Percentiles rank a stretch among this genome's conserved stretches.
These are phyloP conservation scores for Cyphomyrmex costatus DNA, from an alignment of 1,140 invertebrate species.

Conservation along the genomic window DNA sequence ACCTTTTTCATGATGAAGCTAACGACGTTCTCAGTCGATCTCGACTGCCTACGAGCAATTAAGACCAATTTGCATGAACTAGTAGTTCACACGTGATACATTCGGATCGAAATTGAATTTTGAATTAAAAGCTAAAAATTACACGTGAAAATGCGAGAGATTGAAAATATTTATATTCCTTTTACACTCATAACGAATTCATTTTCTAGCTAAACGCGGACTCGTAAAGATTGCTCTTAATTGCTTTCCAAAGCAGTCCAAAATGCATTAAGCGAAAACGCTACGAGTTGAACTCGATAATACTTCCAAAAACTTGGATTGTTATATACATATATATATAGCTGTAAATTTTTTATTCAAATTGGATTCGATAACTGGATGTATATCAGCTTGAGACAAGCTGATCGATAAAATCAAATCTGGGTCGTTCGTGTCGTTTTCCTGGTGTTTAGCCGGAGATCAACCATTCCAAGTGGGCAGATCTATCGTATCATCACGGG, in stretches of 20 bases:
- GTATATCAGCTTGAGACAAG: constrained; percentile 21
- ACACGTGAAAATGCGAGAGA: not conserved
- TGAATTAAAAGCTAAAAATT: constrained; percentile 16
- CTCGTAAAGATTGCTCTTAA: not conserved
- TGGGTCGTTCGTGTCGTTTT: not conserved
- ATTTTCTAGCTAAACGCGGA: not conserved
- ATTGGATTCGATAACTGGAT: not conserved
- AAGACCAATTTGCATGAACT: constrained; percentile 18
- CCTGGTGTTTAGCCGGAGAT: constrained; percentile 14
- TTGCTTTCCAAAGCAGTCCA: constrained; percentile 17
- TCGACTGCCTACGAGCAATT: constrained; percentile 10
- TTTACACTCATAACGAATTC: not conserved
- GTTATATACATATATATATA: not conserved
- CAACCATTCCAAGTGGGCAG: constrained; percentile 24
- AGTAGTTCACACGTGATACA: not conserved
- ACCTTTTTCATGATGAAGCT: not conserved
- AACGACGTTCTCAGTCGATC: not conserved
- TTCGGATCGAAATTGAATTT: constrained; percentile 5
- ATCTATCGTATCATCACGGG: constrained; percentile 14
- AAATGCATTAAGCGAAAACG: constrained; percentile 23
- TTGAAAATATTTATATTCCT: not conserved
- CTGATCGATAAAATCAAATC: constrained; percentile 23
- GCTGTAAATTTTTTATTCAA: constrained; percentile 22
- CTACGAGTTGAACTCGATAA: constrained; percentile 11
- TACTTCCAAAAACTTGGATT: not conserved